These are phyloP conservation scores for Caranx melampygus DNA, from an alignment of 2,113 vertebrate genomes.

Conservation along the genomic window DNA sequence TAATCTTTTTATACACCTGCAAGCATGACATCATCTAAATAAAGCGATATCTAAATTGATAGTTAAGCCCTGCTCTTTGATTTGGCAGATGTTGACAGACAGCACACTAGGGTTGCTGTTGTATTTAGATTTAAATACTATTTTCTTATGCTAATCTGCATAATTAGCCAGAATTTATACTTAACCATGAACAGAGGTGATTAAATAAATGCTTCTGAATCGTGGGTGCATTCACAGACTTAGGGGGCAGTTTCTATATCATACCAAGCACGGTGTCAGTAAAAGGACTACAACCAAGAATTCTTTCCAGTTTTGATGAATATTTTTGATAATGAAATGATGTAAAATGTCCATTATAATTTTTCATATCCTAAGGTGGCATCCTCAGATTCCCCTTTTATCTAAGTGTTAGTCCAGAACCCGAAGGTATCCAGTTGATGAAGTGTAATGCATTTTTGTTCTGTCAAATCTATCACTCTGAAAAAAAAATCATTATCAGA, in stretches of 20 bases:
- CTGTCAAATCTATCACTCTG: no score
- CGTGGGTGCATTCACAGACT: neutral
- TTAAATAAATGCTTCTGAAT: neutral
- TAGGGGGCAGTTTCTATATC: neutral
- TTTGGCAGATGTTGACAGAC: slow-evolving; percentile 6
- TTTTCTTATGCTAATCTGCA: slow-evolving; percentile 24
- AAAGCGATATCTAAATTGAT: slow-evolving; percentile 13
- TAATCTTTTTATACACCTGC: slow-evolving; percentile 32
- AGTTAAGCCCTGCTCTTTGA: slow-evolving; percentile 6
- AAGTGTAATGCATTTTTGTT: neutral
- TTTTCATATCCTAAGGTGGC: neutral
- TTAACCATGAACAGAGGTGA: neutral
- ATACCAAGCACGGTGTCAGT: no score
- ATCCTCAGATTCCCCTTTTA: neutral
- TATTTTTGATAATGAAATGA: neutral
- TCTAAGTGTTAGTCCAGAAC: neutral
- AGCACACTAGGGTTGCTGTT: neutral
- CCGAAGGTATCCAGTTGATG: neutral
- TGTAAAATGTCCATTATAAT: neutral
- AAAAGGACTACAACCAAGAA: neutral
- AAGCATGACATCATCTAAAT: slow-evolving; percentile 22
- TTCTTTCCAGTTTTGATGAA: neutral
- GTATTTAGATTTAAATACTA: neutral
- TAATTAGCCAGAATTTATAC: neutral
- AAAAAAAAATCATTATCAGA: no score